phyloP scores from a whole-genome alignment of 2,888 invertebrate species.

The Zelleria hepariella region DNA sequence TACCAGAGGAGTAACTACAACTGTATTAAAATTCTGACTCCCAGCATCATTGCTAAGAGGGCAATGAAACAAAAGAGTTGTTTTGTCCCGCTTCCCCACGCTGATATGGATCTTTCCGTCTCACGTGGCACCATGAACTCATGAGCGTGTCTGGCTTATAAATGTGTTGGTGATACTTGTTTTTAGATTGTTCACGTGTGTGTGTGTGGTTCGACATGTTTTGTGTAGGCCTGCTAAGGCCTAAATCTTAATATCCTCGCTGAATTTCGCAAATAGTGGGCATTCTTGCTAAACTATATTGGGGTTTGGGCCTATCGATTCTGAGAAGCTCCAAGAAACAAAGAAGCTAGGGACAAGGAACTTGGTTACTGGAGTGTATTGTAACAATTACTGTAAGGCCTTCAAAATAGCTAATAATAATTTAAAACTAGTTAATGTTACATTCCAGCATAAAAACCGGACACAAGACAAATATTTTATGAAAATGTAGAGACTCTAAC shows the following conservation, averaged over 20 bases:
- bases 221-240: constrained; percentile 18
- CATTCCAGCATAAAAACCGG: no score
- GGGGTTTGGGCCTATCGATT: background rate
- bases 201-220: constrained; percentile 27
- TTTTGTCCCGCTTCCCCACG: constrained; percentile 35
- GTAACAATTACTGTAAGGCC: no score
- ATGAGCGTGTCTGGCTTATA: constrained; percentile 49
- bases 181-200: constrained; percentile 28
- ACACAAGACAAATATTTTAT: background rate
- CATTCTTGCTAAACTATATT: background rate
- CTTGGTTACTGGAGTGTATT: background rate
- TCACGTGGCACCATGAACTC: constrained; percentile 45
- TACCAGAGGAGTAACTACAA: constrained; percentile 46
- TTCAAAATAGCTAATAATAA: no score
- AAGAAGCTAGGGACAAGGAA: background rate
- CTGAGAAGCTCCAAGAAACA: background rate
- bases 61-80: constrained; percentile 64
- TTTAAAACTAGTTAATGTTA: no score
- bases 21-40: constrained; percentile 59
- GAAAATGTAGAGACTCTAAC: no score
- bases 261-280: constrained; percentile 5
- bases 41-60: constrained; percentile 51
- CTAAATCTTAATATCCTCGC: constrained; percentile 11
- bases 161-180: constrained; percentile 45
- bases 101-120: constrained; percentile 40